These are phyloP conservation scores for Solenopsis invicta DNA, from an alignment of 1,140 invertebrate genomes.

Conservation along the genomic window DNA sequence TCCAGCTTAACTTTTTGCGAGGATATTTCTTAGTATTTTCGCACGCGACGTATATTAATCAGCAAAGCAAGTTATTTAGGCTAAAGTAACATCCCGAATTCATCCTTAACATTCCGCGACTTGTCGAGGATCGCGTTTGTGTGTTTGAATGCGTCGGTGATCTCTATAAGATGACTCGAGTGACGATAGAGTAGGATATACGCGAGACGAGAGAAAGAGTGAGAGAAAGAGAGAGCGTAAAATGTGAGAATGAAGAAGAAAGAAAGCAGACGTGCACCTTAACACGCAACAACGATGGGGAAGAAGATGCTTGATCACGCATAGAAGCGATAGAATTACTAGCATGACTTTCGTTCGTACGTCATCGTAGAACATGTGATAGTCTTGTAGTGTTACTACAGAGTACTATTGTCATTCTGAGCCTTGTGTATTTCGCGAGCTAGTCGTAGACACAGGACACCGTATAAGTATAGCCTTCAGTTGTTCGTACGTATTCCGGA, in stretches of 20 bases:
- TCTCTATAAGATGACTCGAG: slow-evolving; percentile 46
- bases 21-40: slow-evolving; percentile 87
- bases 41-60: slow-evolving; percentile 81
- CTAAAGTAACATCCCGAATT: slow-evolving; percentile 74
- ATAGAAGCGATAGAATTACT: slow-evolving; percentile 37
- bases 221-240: background rate
- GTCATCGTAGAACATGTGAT: slow-evolving; percentile 58
- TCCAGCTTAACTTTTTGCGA: slow-evolving; percentile 86
- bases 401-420: slow-evolving; percentile 45
- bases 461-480: slow-evolving; percentile 49
- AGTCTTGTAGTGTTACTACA: slow-evolving; percentile 34
- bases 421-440: slow-evolving; percentile 2
- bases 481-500: slow-evolving; percentile 50
- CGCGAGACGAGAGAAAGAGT: slow-evolving; percentile 6
- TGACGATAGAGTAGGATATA: slow-evolving; percentile 26
- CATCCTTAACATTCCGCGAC: slow-evolving; percentile 59
- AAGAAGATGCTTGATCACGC: slow-evolving; percentile 51
- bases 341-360: slow-evolving; percentile 48
- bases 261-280: slow-evolving; percentile 19
- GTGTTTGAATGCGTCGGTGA: slow-evolving; percentile 56
- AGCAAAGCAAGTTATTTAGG: slow-evolving; percentile 75
- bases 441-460: background rate
- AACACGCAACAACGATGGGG: slow-evolving; percentile 53
- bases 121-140: slow-evolving; percentile 61
- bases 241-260: slow-evolving; percentile 20